Base-by-base conservation (phyloP, 2,888 invertebrate genomes). In the Ochropleura leucogaster region DNA sequence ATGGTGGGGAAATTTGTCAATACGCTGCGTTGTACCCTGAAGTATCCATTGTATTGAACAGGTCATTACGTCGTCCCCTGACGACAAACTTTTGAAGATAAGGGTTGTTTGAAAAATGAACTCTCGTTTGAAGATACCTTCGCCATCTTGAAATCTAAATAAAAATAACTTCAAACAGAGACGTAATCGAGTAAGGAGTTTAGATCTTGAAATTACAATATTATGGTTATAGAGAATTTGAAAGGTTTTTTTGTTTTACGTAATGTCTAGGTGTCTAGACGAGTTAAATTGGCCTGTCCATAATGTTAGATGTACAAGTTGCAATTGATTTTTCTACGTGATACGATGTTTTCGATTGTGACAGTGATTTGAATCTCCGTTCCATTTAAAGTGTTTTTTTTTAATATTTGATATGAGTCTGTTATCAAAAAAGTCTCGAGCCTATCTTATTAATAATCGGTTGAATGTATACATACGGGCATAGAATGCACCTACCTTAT, bases 1-100 rank as follows among this genome's bases (percentile, higher is more conserved):
- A 79, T 77, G 79, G 85, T 82, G 72, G 81, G 84, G 85, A 89
- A 80, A 90, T 91, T 90, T 89, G 89, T 90, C 90, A 87, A 87
- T 90, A 88, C 77, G 79, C 84, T 83, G 86, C 80, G 82, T 85
- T 86, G 82, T 79, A 55, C 79, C 83, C 74, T 79, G 72, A 78
- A 83, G 73, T 85, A 82, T 85, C 78, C 62, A 74, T 81, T 81
- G 67, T 86, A 77, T 62, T 75, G 74, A 85, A 73, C 63, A 72
- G 73, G 51, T 85, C 83, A 67, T 86, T 80, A 83, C 66, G 64
- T 57, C 80, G 78, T 79, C 53, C 42, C 57, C 49, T 44, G 62
- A 47, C 44, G 40, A 10, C n/a, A 30, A 12, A 16, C 10, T 63
- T 55, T n/a, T n/a, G 8, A 30, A 40, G 59, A 55, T 59, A 66